A percentile compares a stretch with the other conserved stretches of the same genome.
Evolutionary conservation across 2,888 invertebrate species (phyloP).

Genomic region (Petrolisthes manimaculis): DNA sequence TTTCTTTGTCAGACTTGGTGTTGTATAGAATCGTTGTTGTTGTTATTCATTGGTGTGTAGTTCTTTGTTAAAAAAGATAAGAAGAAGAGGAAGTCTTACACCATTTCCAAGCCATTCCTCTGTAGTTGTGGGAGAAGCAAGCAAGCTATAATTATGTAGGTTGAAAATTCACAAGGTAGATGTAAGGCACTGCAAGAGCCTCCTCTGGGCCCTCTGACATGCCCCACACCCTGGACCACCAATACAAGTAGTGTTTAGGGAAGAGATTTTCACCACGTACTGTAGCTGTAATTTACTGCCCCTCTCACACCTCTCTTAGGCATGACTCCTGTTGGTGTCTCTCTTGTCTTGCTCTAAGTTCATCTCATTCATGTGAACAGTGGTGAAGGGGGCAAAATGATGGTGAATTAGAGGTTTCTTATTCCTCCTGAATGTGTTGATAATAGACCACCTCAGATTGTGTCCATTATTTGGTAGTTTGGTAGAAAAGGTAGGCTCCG

Average conservation of each 20-base stretch:
- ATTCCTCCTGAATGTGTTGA: too few species aligned
- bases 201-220: neutral
- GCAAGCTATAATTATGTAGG: neutral
- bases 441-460: too few species aligned
- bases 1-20: neutral
- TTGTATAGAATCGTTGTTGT: neutral
- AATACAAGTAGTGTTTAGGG: neutral
- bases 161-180: neutral
- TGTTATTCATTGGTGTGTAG: too few species aligned
- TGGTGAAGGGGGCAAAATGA: too few species aligned
- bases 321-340: too few species aligned
- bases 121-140: neutral
- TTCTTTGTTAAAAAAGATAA: too few species aligned
- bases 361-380: too few species aligned
- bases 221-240: neutral
- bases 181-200: neutral
- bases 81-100: too few species aligned
- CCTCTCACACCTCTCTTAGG: neutral
- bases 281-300: constrained; percentile 10
- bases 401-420: too few species aligned
- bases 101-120: constrained; percentile 5
- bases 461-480: too few species aligned
- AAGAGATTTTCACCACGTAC: neutral
- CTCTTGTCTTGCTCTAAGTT: too few species aligned
- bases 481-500: too few species aligned